Evolutionary conservation across 2,888 invertebrate species (phyloP).

Genomic region (Agrenia bidenticulata): DNA sequence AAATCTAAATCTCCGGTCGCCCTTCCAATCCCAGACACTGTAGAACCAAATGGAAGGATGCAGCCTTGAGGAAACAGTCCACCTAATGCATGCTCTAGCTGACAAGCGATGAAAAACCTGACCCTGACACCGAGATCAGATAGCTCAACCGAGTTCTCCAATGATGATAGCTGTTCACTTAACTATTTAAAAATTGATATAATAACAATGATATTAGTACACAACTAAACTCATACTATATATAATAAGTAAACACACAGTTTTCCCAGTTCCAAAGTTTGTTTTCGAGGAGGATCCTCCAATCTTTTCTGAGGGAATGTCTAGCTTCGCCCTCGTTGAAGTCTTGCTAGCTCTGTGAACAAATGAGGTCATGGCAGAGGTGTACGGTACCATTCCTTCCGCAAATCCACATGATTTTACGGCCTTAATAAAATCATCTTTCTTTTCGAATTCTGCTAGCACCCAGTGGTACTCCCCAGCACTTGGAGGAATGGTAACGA

Average conservation of each 20-base stretch:
- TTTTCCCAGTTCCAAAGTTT: constrained; percentile 40
- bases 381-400: constrained; percentile 43
- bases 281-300: background rate
- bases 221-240: background rate
- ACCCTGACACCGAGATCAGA: constrained; percentile 43
- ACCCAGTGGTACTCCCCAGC: constrained; percentile 45
- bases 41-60: constrained; percentile 51
- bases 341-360: constrained; percentile 20
- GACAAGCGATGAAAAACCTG: constrained; percentile 45
- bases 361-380: constrained; percentile 43
- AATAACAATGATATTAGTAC: background rate
- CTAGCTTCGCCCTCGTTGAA: background rate
- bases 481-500: constrained; percentile 8
- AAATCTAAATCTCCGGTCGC: constrained; percentile 49
- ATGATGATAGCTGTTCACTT: constrained; percentile 37
- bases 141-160: constrained; percentile 39
- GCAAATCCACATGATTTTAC: constrained; percentile 31
- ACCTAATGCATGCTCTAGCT: constrained; percentile 42
- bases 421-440: constrained; percentile 36
- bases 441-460: constrained; percentile 45
- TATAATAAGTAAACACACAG: constrained; percentile 20
- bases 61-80: constrained; percentile 48
- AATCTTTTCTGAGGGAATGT: constrained; percentile 32
- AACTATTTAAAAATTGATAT: constrained; percentile 24
- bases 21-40: constrained; percentile 51